These are phyloP conservation scores for Tenthredo distinguenda DNA, from an alignment of 2,888 invertebrate species.

Conservation along the genomic window DNA sequence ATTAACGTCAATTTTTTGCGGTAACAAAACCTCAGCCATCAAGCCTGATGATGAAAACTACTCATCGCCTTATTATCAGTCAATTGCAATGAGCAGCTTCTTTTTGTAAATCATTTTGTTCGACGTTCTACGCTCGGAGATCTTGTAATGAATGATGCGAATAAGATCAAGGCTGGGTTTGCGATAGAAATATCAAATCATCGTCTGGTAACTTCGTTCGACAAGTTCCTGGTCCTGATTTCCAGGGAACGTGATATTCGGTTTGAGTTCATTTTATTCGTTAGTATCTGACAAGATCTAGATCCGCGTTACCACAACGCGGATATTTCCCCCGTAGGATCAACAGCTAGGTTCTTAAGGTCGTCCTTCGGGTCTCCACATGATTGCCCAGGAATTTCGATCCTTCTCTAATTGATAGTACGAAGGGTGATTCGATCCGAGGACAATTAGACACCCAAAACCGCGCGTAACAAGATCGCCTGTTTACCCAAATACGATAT, in stretches of 20 bases:
- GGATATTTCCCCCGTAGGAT: background rate
- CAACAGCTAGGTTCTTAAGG: background rate
- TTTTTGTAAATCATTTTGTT: background rate
- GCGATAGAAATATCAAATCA: slow-evolving; percentile 2
- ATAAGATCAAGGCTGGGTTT: slow-evolving; percentile 19
- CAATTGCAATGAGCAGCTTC: background rate
- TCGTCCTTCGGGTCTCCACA: background rate
- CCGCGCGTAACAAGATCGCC: slow-evolving; percentile 7
- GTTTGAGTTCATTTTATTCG: background rate
- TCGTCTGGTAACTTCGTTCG: background rate
- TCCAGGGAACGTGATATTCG: background rate
- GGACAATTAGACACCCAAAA: background rate
- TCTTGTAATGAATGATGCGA: background rate
- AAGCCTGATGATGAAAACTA: background rate
- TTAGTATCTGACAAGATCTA: slow-evolving; percentile 4
- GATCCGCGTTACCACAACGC: background rate
- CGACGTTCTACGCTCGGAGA: background rate
- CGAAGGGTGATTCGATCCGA: background rate
- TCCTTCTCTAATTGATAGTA: background rate
- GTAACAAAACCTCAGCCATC: background rate
- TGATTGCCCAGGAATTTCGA: background rate
- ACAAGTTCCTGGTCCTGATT: background rate
- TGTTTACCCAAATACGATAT: background rate
- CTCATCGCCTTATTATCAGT: background rate
- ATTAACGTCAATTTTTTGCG: background rate